Percentiles rank a stretch among this genome's conserved stretches.
Evolutionary conservation across 2,888 invertebrate genomes (phyloP).

Genomic region (Drosophila paracracens): DNA sequence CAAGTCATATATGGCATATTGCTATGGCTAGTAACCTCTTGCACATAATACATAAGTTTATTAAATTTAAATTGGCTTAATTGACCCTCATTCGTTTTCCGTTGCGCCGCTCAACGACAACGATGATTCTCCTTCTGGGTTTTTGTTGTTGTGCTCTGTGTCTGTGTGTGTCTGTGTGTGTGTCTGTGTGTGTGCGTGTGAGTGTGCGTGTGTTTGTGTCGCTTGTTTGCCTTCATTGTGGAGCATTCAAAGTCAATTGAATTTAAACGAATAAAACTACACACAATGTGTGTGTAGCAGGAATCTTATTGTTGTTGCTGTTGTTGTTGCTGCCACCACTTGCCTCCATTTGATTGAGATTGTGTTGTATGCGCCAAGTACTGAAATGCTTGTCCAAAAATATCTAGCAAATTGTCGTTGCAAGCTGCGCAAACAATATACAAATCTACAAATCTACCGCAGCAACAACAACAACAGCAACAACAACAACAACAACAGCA

Average conservation of each 20-base stretch:
- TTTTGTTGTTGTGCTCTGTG: constrained; percentile 1
- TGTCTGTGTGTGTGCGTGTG: constrained; percentile 11
- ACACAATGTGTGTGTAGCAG: constrained; percentile 56
- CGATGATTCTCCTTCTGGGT: constrained; percentile 38
- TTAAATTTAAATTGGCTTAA: constrained; percentile 86
- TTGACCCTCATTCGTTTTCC: constrained; percentile 84
- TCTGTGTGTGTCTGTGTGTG: constrained; percentile 12
- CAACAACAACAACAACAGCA: neutral
- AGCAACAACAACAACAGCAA: constrained; percentile 4
- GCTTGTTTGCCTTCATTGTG: constrained; percentile 73
- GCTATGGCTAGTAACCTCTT: constrained; percentile 79
- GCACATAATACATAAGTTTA: constrained; percentile 85
- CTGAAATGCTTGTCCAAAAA: constrained; percentile 59
- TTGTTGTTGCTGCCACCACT: constrained; percentile 57
- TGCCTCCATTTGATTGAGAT: constrained; percentile 76
- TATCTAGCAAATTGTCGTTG: constrained; percentile 62
- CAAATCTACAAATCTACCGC: constrained; percentile 12
- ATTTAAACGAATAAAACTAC: constrained; percentile 79
- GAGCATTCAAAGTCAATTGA: constrained; percentile 79
- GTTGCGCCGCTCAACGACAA: constrained; percentile 57
- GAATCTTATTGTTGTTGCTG: constrained; percentile 48
- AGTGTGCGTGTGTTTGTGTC: constrained; percentile 23
- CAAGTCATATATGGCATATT: constrained; percentile 67
- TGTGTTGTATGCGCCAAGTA: constrained; percentile 58
- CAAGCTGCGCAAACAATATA: constrained; percentile 52